phyloP scores from a whole-genome alignment of 2,888 invertebrate species.

The Mimumesa dahlbomi region DNA sequence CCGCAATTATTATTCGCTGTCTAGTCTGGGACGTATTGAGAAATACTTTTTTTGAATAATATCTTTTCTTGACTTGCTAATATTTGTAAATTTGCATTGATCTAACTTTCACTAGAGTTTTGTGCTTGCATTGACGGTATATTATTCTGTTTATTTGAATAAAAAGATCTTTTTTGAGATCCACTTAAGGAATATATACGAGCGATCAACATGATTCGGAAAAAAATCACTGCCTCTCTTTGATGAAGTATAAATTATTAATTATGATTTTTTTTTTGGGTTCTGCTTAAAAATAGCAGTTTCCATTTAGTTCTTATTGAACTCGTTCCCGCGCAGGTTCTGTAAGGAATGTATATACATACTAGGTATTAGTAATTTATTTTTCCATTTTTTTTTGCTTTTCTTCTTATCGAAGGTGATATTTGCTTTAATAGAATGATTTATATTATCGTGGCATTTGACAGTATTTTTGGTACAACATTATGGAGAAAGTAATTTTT shows the following conservation, averaged over 20 bases:
- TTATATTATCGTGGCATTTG: conserved; percentile 36
- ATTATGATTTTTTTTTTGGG: conserved; percentile 24
- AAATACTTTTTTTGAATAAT: conserved; percentile 8
- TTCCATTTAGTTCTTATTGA: conserved; percentile 43
- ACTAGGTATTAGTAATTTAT: conserved; percentile 58
- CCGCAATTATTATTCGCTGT: conserved; percentile 11
- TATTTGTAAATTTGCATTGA: conserved; percentile 3
- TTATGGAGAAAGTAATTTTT: conserved; percentile 29
- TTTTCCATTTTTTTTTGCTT: conserved; percentile 46
- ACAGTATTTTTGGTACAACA: conserved; percentile 40
- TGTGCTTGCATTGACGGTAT: conserved; percentile 15
- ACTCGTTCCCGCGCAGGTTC: conserved; percentile 32
- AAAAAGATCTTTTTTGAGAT: background rate
- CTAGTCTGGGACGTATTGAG: conserved; percentile 3
- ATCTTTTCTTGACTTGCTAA: conserved; percentile 5
- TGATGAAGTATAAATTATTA: conserved; percentile 23
- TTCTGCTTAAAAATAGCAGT: conserved; percentile 9
- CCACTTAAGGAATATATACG: background rate
- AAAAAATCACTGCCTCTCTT: conserved; percentile 29
- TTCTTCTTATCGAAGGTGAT: conserved; percentile 41
- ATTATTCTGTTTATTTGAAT: conserved; percentile 7
- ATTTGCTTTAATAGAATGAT: conserved; percentile 50
- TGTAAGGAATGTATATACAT: conserved; percentile 43
- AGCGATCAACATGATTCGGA: conserved; percentile 6
- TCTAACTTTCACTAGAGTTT: conserved; percentile 6